phyloP scores from a whole-genome alignment of 2,797 vertebrate genomes.

The Rachycentron canadum region DNA sequence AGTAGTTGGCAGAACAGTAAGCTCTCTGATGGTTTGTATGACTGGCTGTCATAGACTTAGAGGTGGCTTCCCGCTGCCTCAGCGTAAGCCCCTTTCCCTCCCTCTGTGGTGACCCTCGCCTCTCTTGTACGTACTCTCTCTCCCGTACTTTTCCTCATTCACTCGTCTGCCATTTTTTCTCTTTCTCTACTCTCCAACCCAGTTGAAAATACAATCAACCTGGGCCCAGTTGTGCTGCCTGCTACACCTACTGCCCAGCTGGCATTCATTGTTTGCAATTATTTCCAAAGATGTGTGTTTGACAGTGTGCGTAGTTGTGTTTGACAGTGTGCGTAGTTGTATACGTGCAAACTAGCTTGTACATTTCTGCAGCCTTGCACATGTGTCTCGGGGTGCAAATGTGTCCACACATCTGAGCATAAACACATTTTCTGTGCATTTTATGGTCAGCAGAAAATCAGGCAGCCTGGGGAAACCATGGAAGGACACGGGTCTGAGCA shows the following conservation, averaged over 20 bases:
- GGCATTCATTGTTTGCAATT: slow-evolving; percentile 83
- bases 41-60: slow-evolving; percentile 69
- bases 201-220: slow-evolving; percentile 78
- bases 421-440: slow-evolving; percentile 45
- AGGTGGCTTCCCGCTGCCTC: slow-evolving; percentile 66
- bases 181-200: slow-evolving; percentile 39
- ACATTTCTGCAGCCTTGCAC: slow-evolving; percentile 34
- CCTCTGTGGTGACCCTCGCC: slow-evolving; percentile 48
- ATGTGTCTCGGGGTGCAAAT: slow-evolving; percentile 36
- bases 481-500: slow-evolving; percentile 62
- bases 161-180: slow-evolving; percentile 26
- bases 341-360: slow-evolving; percentile 60
- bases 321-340: slow-evolving; percentile 65
- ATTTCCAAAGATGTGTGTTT: slow-evolving; percentile 76
- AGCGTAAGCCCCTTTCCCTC: slow-evolving; percentile 51
- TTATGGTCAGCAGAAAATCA: slow-evolving; percentile 69
- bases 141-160: slow-evolving; percentile 33
- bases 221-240: slow-evolving; percentile 68
- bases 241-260: slow-evolving; percentile 80
- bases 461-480: slow-evolving; percentile 63
- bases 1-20: slow-evolving; percentile 77
- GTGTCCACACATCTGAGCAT: slow-evolving; percentile 23
- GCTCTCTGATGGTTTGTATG: slow-evolving; percentile 74
- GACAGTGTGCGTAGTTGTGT: slow-evolving; percentile 70
- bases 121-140: slow-evolving; percentile 36